A percentile compares a stretch with the other conserved stretches of the same genome.
phyloP scores from a whole-genome alignment of 2,797 vertebrate species.

The Chloroceryle amazona region DNA sequence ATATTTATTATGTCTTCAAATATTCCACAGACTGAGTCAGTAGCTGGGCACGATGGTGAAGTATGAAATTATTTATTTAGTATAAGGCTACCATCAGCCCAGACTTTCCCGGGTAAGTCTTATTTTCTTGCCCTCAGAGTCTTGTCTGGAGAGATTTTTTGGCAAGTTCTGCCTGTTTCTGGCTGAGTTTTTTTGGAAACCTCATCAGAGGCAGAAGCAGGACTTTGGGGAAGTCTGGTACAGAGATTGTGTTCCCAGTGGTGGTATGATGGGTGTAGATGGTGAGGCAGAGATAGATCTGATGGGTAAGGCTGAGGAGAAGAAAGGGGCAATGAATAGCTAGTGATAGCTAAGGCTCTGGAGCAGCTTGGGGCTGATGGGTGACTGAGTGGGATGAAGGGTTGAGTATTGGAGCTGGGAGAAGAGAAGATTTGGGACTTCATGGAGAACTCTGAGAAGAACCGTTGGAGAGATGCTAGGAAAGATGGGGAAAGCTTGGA shows the following conservation, averaged over 20 bases:
- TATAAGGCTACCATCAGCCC: neutral
- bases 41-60: neutral
- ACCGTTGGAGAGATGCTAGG: rapidly evolving
- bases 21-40: neutral
- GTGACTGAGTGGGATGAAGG: neutral
- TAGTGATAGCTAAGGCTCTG: neutral
- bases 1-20: constrained; percentile 44
- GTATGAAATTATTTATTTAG: constrained; percentile 26
- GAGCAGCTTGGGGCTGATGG: rapidly evolving
- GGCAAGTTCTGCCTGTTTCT: neutral
- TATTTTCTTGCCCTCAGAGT: constrained; percentile 9
- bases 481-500: neutral
- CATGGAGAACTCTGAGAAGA: neutral
- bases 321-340: neutral
- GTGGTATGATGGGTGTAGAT: neutral
- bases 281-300: neutral
- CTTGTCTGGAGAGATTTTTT: constrained; percentile 18
- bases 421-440: neutral
- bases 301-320: neutral
- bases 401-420: neutral
- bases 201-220: neutral
- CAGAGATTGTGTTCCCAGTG: rapidly evolving
- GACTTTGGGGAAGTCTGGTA: neutral
- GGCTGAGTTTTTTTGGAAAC: neutral
- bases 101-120: neutral